Evolutionary conservation across 2,797 vertebrate species (phyloP), one percentile per base, ranked within the genome.

Genomic region (Oreonectes daqikongensis): DNA sequence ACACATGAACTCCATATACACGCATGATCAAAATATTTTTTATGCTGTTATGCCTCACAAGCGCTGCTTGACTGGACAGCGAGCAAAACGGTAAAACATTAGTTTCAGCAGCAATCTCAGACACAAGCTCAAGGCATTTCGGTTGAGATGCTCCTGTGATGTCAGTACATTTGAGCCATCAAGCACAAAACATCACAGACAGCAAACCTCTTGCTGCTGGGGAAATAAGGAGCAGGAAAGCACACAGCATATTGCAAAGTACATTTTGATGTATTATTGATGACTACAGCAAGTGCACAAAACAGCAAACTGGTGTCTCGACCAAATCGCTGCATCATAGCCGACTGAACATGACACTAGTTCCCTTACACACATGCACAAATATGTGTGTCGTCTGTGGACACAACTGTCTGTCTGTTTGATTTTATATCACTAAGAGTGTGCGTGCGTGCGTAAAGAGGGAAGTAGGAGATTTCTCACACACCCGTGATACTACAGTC

Each of bases 381-480:
- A 11, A 35, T 24, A 61, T n/a, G 9, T 2, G 48, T 32, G 46
- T 32, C 14, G 40, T 68, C 22, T 72, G n/a, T 12, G 64, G n/a
- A 57, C 44, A 66, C 18, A n/a, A 9, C 38, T 24, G 68, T 48
- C 50, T 67, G 42, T 24, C 44, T 52, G 52, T 32, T 14, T 20
- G 70, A n/a, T 18, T 46, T 17, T 17, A 22, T 17, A 46, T 18
- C 38, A 72, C 48, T 61, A n/a, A n/a, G 15, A 61, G 30, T 10
- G 24, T 32, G 24, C 59, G 46, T 66, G 59, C 12, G 46, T 61
- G 52, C 1, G 40, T 79, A 64, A 42, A 64, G 67, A 78, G 24
- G 42, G 61, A 78, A 78, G 79, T 75, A 73, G 12, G 53, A 76
- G 53, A 84, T 66, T 18, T 67, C 78, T 67, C 64, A 78, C 64